Base-by-base conservation (phyloP, 2,888 invertebrate genomes). In the Drosophila atripex region DNA sequence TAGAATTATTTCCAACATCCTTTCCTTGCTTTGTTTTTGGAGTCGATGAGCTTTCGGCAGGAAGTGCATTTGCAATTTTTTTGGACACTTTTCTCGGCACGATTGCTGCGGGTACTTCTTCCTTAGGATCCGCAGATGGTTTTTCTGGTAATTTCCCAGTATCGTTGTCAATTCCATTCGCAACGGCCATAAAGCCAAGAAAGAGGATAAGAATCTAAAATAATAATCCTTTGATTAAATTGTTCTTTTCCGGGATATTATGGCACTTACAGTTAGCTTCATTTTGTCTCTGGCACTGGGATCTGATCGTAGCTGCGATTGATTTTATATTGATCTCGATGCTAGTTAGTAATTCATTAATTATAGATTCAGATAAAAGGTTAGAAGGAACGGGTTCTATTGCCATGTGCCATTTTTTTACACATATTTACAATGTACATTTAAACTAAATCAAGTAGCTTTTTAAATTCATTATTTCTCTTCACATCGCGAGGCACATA, bases 261-360 rank as follows among this genome's bases (percentile, higher is more conserved):
- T 12, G 11, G 9, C 12, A 43, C 43, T 12, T 43, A 43, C 43
- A 21, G 43, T 12, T 12, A 12, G 12, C 12, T 43, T 43, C 43
- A 43, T 43, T 21, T 18, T 43, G 21, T 3, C 43, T 43, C 43
- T 21, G 43, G 11, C 21, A 43, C 43, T 43, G 12, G 11, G 1
- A 16, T 1, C 14, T 11, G 18, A 43, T 12, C 12, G 18, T 21
- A 12, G 11, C 21, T 21, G 21, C 21, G 11, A 11, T 21, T 1
- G 43, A 18, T 43, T 43, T 43, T 43, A 43, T 43, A 43, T 21
- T 21, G 21, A 43, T 12, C 21, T 21, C 43, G 12, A 43, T 21
- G 21, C 12, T 43, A 21, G 43, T 43, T 43, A 43, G 21, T 12
- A 43, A 43, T 43, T 43, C 43, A 43, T 11, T 21, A 43, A 43